These are phyloP conservation scores for Unio delphinus DNA, from an alignment of 2,888 invertebrate genomes.

Conservation along the genomic window DNA sequence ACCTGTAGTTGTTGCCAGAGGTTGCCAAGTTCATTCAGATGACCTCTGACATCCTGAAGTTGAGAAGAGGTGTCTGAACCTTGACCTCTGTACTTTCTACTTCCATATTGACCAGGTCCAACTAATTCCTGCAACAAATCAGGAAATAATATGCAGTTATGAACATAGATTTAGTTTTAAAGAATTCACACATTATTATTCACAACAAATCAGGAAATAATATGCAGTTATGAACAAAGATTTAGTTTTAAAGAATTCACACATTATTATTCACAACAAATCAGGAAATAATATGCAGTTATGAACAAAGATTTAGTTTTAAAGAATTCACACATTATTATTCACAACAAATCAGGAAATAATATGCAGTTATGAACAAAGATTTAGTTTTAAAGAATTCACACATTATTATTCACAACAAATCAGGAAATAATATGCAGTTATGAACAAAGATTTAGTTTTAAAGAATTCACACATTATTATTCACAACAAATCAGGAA, in stretches of 20 bases:
- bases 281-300: too few relatives aligned
- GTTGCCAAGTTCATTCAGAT: conserved; percentile 47
- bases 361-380: too few relatives aligned
- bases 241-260: neutral
- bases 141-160: too few relatives aligned
- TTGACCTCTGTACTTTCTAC: conserved; percentile 13
- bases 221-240: too few relatives aligned
- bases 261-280: too few relatives aligned
- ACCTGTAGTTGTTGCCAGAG: conserved; percentile 56
- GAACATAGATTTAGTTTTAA: neutral
- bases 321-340: too few relatives aligned
- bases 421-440: neutral
- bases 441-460: neutral
- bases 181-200: too few relatives aligned
- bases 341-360: too few relatives aligned
- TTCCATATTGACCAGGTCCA: conserved; percentile 29
- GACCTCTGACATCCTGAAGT: conserved; percentile 45
- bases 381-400: neutral
- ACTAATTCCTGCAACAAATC: conserved; percentile 23
- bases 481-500: too few relatives aligned
- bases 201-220: too few relatives aligned
- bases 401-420: neutral
- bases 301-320: too few relatives aligned
- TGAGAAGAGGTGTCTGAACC: conserved; percentile 28
- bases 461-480: too few relatives aligned